Evolutionary conservation across 2,797 vertebrate species (phyloP).

Genomic region (Neostethus bicornis): DNA sequence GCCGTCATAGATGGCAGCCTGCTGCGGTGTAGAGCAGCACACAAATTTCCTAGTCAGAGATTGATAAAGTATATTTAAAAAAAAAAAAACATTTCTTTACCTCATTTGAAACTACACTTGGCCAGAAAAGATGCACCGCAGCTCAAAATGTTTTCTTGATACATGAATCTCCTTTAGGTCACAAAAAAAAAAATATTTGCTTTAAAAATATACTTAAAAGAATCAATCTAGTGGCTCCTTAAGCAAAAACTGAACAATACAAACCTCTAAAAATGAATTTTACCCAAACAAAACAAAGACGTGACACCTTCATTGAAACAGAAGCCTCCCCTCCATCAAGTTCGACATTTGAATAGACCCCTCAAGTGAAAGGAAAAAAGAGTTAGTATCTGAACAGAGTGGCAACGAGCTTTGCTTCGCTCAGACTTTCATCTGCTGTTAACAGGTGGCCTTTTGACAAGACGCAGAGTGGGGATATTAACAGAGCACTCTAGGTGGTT

Average conservation of each 20-base stretch:
- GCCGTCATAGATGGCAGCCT: no score
- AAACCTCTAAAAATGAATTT: conserved; percentile 23
- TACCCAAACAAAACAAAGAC: conserved; percentile 23
- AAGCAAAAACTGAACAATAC: conserved; percentile 3
- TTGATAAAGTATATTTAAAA: no score
- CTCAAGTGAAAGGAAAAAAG: conserved; percentile 37
- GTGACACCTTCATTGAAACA: conserved; percentile 37
- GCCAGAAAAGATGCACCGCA: no score
- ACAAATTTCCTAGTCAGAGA: no score
- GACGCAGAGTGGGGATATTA: conserved; percentile 49
- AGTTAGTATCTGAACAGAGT: conserved; percentile 35
- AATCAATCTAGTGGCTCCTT: no score
- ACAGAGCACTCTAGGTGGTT: conserved; percentile 64
- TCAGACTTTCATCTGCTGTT: conserved; percentile 56
- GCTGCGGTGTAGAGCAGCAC: no score
- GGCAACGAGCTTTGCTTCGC: conserved; percentile 38
- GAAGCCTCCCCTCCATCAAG: conserved; percentile 21
- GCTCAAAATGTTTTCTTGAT: no score
- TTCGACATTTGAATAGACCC: conserved; percentile 52
- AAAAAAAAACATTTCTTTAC: no score
- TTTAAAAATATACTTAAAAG: no score
- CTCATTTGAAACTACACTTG: no score
- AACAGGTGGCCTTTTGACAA: conserved; percentile 76
- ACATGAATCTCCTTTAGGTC: background rate
- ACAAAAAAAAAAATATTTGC: conserved; percentile 2